These are phyloP conservation scores for Archilochus colubris DNA, from an alignment of 2,113 vertebrate species.

Conservation along the genomic window DNA sequence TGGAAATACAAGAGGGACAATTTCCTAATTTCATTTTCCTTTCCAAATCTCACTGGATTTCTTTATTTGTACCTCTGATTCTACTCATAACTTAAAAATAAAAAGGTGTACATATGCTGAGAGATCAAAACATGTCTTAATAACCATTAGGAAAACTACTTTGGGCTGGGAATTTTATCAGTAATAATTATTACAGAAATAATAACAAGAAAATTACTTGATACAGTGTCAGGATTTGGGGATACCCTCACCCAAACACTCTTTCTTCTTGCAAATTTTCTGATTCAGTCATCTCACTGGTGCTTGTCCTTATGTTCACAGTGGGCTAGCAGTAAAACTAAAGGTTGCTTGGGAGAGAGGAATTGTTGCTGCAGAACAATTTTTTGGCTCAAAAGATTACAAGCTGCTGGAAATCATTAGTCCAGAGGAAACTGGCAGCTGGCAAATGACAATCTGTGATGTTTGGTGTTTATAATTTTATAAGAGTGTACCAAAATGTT, in stretches of 20 bases:
- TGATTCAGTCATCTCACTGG: neutral
- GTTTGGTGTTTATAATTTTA: neutral
- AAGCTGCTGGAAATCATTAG: neutral
- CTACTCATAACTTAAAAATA: neutral
- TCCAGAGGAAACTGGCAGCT: neutral
- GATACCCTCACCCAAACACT: neutral
- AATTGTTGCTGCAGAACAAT: neutral
- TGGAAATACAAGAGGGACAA: neutral
- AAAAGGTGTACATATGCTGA: neutral
- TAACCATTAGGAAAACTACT: neutral
- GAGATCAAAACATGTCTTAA: neutral
- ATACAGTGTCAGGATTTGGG: neutral
- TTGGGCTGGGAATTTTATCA: neutral
- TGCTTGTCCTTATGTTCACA: neutral
- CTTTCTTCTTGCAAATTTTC: neutral
- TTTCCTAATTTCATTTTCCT: neutral
- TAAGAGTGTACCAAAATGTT: neutral
- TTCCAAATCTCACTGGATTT: neutral
- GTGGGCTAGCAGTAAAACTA: neutral
- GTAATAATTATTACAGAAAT: neutral
- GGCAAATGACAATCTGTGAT: neutral
- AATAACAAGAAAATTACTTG: neutral
- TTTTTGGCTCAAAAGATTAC: neutral
- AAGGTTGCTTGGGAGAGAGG: neutral
- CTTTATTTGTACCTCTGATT: neutral